Percentiles rank a stretch among this genome's conserved stretches.
These are phyloP conservation scores for Phocoena sinus DNA, from an alignment of 2,113 vertebrate genomes.

Conservation along the genomic window DNA sequence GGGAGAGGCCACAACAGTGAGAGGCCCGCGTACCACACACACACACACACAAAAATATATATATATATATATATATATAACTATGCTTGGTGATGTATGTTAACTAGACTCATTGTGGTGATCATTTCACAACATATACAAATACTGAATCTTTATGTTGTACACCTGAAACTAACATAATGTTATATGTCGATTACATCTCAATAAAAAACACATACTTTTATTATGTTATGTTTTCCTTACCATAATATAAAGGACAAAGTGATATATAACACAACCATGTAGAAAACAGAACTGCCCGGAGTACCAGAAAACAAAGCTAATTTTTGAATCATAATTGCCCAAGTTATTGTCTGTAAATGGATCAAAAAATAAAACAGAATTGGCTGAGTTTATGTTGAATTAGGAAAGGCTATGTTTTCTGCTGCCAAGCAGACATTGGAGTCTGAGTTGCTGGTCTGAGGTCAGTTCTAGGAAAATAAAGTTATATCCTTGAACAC, in stretches of 20 bases:
- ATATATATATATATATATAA: no score
- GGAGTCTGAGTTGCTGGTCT: background rate
- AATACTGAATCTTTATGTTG: background rate
- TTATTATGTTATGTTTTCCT: conserved; percentile 66
- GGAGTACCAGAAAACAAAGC: conserved; percentile 56
- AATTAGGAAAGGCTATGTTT: background rate
- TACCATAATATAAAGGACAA: conserved; percentile 57
- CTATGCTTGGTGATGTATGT: background rate
- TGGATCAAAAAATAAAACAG: conserved; percentile 38
- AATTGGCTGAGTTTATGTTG: background rate
- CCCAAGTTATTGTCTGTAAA: conserved; percentile 52
- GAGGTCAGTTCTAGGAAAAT: background rate
- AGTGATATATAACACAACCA: conserved; percentile 70
- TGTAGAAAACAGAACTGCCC: conserved; percentile 46
- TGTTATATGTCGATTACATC: background rate
- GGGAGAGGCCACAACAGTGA: no score
- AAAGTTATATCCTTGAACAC: background rate
- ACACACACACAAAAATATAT: no score
- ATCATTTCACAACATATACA: background rate
- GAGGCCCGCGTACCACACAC: no score
- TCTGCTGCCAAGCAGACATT: background rate
- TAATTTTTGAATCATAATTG: conserved; percentile 61
- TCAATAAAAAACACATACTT: conserved; percentile 73
- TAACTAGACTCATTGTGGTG: background rate
- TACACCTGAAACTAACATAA: background rate